Conservation (phyloP, 1,140 invertebrate genomes). For the Paracyclopina nana region DNA sequence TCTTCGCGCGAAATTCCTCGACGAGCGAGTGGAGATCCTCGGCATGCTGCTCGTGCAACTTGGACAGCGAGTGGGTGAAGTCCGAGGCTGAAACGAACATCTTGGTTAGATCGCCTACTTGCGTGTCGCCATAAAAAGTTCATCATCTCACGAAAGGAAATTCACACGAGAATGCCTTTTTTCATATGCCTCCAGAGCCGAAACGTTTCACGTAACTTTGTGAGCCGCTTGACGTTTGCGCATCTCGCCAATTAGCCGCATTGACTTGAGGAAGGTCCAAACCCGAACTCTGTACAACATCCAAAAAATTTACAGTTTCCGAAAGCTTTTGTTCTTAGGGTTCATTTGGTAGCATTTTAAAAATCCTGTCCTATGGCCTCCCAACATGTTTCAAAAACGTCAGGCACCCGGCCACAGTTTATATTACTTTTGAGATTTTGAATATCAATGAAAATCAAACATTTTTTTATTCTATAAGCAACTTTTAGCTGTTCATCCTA, state of each 20-base stretch:
- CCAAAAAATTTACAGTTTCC: too few species aligned
- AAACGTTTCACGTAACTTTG: not conserved
- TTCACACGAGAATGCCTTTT: not conserved
- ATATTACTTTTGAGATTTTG: too few species aligned
- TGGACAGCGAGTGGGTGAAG: conserved; percentile 74
- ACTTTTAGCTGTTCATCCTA: too few species aligned
- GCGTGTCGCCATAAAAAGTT: not conserved
- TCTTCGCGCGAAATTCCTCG: conserved; percentile 62
- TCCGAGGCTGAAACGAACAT: conserved; percentile 67
- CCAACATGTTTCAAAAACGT: too few species aligned
- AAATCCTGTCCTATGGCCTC: too few species aligned
- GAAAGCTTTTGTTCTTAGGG: too few species aligned
- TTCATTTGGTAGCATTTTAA: too few species aligned
- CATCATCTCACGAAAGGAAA: not conserved
- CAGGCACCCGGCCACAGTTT: too few species aligned
- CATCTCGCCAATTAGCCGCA: not conserved
- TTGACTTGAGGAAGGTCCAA: not conserved
- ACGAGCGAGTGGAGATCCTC: conserved; percentile 70
- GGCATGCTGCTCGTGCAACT: conserved; percentile 75
- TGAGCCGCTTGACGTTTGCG: not conserved
- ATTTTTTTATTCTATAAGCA: too few species aligned
- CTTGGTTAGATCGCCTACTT: too few species aligned
- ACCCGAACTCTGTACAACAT: too few species aligned
- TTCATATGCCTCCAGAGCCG: not conserved
- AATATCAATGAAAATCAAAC: too few species aligned